Percentiles rank a stretch among this genome's conserved stretches.
These are phyloP conservation scores for Agrochola lota DNA, from an alignment of 2,888 invertebrate species.

Conservation along the genomic window DNA sequence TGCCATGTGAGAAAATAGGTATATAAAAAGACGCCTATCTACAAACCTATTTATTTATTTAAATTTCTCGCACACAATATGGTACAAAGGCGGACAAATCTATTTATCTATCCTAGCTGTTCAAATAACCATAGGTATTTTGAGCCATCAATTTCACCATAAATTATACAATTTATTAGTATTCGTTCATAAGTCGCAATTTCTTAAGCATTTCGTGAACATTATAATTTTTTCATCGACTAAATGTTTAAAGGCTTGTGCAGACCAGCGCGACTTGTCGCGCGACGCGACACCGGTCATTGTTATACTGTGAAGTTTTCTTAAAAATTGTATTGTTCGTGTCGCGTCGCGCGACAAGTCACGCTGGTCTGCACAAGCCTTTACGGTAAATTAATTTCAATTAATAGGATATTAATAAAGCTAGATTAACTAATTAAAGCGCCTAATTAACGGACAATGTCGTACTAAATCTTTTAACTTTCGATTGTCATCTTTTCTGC, in stretches of 20 bases:
- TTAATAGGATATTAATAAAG: conserved; percentile 27
- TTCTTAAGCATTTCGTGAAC: background rate
- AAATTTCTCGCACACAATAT: too few relatives aligned
- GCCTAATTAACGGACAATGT: conserved; percentile 34
- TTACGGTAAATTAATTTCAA: conserved; percentile 34
- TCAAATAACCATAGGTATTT: background rate
- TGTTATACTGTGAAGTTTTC: too few relatives aligned
- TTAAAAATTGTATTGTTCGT: too few relatives aligned
- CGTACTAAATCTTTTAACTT: conserved; percentile 44
- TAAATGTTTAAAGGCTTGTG: too few relatives aligned
- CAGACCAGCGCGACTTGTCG: too few relatives aligned
- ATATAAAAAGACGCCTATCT: background rate
- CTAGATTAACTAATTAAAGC: conserved; percentile 4
- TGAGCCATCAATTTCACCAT: too few relatives aligned
- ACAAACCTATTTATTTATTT: background rate
- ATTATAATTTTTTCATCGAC: background rate
- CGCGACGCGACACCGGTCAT: too few relatives aligned
- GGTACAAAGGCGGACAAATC: too few relatives aligned
- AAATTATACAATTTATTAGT: background rate
- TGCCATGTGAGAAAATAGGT: background rate
- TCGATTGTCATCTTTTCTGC: conserved; percentile 38
- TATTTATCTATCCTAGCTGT: background rate
- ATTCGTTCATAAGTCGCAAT: background rate
- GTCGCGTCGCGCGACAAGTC: too few relatives aligned
- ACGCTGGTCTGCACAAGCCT: too few relatives aligned